phyloP scores from a whole-genome alignment of 2,113 vertebrate genomes.

The Hypanus sabinus region DNA sequence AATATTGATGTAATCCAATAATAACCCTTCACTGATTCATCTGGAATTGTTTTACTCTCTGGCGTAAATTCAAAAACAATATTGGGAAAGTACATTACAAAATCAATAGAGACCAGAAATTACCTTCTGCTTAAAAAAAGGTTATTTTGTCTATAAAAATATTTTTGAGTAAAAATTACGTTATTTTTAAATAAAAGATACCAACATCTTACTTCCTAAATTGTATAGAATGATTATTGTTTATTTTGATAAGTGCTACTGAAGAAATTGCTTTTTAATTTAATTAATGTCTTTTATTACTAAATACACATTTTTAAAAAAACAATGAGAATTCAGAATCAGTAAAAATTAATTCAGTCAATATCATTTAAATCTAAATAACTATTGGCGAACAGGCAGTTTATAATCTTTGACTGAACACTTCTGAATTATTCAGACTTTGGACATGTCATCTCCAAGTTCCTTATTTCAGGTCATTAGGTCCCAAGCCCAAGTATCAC shows the following conservation, averaged over 20 bases:
- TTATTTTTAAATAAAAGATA: too few species aligned
- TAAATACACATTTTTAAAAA: not conserved
- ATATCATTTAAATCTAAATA: not conserved
- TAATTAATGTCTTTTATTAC: not conserved
- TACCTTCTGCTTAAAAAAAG: not conserved
- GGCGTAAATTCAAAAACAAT: not conserved
- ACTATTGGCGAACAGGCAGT: too few species aligned
- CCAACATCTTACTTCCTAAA: too few species aligned
- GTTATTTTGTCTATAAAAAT: too few species aligned
- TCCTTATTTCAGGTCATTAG: too few species aligned
- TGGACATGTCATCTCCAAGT: too few species aligned
- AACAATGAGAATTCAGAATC: not conserved
- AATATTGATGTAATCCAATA: constrained; percentile 13
- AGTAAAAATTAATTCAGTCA: not conserved
- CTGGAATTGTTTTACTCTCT: constrained; percentile 7
- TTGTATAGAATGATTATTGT: not conserved
- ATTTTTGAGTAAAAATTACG: not conserved
- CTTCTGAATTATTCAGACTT: too few species aligned
- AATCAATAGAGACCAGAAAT: not conserved
- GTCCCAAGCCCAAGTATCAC: too few species aligned
- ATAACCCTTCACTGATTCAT: constrained; percentile 7
- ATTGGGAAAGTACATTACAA: constrained; percentile 1
- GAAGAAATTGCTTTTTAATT: not conserved
- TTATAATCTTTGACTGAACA: too few species aligned
- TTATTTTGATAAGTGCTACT: not conserved